A percentile compares a stretch with the other conserved stretches of the same genome.
Evolutionary conservation across 2,888 invertebrate genomes (phyloP).

Genomic region (Cheilosia urbana): DNA sequence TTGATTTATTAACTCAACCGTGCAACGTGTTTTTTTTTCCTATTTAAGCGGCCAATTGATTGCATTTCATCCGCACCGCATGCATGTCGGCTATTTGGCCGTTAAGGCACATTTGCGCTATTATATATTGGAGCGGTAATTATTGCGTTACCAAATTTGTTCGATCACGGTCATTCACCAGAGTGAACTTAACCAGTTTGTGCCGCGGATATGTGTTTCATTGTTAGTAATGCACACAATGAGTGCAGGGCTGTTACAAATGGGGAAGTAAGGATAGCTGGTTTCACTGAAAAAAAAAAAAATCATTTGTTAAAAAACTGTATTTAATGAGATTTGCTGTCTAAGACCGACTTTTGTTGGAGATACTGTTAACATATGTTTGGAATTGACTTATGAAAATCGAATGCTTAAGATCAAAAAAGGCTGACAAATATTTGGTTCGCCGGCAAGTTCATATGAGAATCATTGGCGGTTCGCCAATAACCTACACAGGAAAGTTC

Average conservation of each 20-base stretch:
- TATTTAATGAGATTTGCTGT: no score
- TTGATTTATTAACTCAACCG: conserved; percentile 70
- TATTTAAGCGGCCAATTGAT: not conserved
- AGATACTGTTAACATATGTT: no score
- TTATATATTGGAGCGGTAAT: conserved; percentile 13
- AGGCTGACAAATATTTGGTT: no score
- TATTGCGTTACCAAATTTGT: conserved; percentile 39
- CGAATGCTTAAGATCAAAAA: no score
- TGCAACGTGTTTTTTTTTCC: conserved; percentile 9
- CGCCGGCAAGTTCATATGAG: no score
- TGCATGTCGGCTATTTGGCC: conserved; percentile 8
- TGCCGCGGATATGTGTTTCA: not conserved
- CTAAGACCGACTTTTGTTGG: no score
- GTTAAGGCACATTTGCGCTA: conserved; percentile 9
- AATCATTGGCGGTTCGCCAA: no score
- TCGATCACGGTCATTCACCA: conserved; percentile 26
- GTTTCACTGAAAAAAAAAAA: no score
- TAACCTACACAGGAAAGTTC: no score
- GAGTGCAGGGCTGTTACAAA: not conserved
- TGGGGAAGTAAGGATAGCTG: not conserved
- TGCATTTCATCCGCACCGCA: conserved; percentile 21
- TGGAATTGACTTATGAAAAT: no score
- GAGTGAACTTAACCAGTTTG: conserved; percentile 19
- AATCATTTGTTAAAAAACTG: no score
- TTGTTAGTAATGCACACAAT: not conserved